These are phyloP conservation scores for Drosophila barbarae DNA, from an alignment of 2,888 invertebrate species.

Conservation along the genomic window DNA sequence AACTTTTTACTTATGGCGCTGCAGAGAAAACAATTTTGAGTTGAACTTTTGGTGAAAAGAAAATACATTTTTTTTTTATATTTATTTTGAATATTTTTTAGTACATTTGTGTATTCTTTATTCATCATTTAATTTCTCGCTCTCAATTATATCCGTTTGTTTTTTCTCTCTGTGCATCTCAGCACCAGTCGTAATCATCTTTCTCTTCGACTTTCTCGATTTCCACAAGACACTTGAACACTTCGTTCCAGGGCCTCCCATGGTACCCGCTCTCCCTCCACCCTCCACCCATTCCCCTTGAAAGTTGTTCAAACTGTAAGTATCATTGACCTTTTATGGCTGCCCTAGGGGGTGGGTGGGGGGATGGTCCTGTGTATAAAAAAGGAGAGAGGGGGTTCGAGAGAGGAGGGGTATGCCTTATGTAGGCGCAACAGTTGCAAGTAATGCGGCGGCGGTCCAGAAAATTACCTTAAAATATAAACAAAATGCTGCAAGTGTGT, in stretches of 20 bases:
- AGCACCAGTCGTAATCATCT: constrained; percentile 14
- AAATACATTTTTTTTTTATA: too few species aligned
- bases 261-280: not conserved
- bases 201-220: constrained; percentile 53
- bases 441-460: constrained; percentile 61
- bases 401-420: constrained; percentile 10
- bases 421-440: constrained; percentile 68
- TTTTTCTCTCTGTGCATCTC: not conserved
- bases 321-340: constrained; percentile 66
- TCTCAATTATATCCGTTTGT: not conserved
- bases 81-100: too few species aligned
- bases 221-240: constrained; percentile 64
- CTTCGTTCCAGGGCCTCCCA: constrained; percentile 34
- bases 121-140: too few species aligned
- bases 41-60: too few species aligned
- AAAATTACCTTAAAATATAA: constrained; percentile 70
- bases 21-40: not conserved
- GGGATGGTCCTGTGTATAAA: not conserved
- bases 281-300: not conserved
- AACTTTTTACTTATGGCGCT: constrained; percentile 40
- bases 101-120: too few species aligned
- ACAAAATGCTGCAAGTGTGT: constrained; percentile 39
- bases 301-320: constrained; percentile 68
- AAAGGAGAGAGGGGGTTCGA: not conserved
- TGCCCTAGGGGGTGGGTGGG: not conserved